Conservation (phyloP, 1,140 invertebrate genomes). For the Drosophila nikananu region DNA sequence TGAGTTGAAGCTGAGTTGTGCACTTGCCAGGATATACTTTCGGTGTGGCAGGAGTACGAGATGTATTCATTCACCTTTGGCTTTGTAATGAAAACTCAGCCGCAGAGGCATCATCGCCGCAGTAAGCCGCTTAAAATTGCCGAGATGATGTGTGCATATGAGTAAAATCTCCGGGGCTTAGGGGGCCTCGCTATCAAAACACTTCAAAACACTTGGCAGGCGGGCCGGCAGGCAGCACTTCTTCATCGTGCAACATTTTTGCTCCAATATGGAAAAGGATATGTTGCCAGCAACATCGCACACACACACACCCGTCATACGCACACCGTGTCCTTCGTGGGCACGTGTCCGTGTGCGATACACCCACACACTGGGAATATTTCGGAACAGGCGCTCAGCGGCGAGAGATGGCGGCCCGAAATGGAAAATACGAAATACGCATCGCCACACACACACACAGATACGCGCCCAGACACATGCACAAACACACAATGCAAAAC, state of each 20-base stretch:
- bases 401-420: conserved; percentile 20
- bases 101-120: conserved; percentile 32
- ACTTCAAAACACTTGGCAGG: conserved; percentile 36
- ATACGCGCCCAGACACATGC: conserved; percentile 28
- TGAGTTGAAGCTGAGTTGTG: conserved; percentile 36
- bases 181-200: conserved; percentile 51
- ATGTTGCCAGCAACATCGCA: conserved; percentile 66
- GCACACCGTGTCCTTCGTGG: conserved; percentile 11
- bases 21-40: conserved; percentile 32
- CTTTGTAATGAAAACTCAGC: conserved; percentile 77
- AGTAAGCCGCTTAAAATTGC: conserved; percentile 77
- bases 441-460: conserved; percentile 31
- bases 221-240: conserved; percentile 9
- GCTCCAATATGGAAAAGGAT: conserved; percentile 18
- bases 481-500: conserved; percentile 27
- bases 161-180: conserved; percentile 44
- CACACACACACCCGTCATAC: background rate
- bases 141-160: conserved; percentile 43
- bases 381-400: conserved; percentile 74
- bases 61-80: conserved; percentile 68
- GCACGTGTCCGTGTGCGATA: conserved; percentile 56
- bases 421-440: conserved; percentile 44
- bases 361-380: conserved; percentile 72
- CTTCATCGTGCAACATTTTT: conserved; percentile 31
- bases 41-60: background rate